Evolutionary conservation across 2,888 invertebrate species (phyloP), one percentile per base, ranked within the genome.

Genomic region (Uloborus plumipes): DNA sequence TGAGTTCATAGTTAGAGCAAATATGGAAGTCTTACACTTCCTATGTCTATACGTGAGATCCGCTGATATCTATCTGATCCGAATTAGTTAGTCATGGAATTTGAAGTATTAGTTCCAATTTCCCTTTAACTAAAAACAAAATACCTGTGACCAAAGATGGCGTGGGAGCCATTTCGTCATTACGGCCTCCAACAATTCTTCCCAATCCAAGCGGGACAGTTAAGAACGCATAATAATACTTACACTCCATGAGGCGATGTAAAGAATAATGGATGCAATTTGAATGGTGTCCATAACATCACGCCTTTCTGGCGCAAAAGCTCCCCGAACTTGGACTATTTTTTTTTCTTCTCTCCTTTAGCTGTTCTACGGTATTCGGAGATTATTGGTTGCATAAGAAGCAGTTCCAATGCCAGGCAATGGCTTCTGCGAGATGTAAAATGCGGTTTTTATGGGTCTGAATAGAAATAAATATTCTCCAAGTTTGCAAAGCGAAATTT

Each of bases 201-300:
- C 74, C 61, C 69, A 39, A 39, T 39, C 39, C 39, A 64, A 74
- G 69, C 58, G 58, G 62, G 67, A 64, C 69, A 80, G 69, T 80
- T 80, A 80, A 80, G 74, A 70, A 80, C 61, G 69, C 74, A 80
- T 80, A 69, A 80, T 80, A 80, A 80, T 80, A 80, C 80, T 80
- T 74, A 70, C 80, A 80, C 73, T 65, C 69, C 59, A 50, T 67
- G 70, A 64, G 80, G 64, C 74, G 80, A 80, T 74, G 74, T 47
- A 64, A 80, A 74, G 74, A 80, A 80, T 80, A 80, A 80, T 70
- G 74, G 74, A 62, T 31, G 58, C 80, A 70, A 74, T 80, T 70
- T 80, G 80, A 70, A 74, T 80, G 73, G 69, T 64, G 74, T 80
- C 74, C 74, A 61, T 80, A 80, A 80, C 69, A 80, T 70, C 74